Conservation (phyloP, 1,140 invertebrate genomes). For the Drosophila pruinosa region DNA sequence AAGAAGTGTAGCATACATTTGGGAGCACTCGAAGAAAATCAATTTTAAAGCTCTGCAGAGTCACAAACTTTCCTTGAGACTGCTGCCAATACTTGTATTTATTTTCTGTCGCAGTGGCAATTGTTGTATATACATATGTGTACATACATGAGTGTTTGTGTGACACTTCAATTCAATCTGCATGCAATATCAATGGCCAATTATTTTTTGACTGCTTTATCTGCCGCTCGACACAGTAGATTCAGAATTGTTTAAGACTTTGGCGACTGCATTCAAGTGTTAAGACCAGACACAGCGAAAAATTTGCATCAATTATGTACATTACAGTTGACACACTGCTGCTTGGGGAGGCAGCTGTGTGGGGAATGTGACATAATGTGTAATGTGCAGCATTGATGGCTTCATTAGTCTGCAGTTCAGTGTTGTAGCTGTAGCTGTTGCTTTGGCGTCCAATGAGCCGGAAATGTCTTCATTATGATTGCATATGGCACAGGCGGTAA, state of each 20-base stretch:
- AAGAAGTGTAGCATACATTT: constrained; percentile 51
- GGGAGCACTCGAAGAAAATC: constrained; percentile 67
- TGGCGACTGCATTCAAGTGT: constrained; percentile 23
- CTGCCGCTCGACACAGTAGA: not conserved
- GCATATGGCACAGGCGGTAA: constrained; percentile 50
- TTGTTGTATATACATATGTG: no score
- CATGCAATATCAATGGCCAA: constrained; percentile 59
- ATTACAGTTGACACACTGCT: constrained; percentile 2
- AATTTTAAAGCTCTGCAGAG: constrained; percentile 56
- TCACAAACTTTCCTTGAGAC: constrained; percentile 4
- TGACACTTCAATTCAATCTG: constrained; percentile 50
- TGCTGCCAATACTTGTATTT: constrained; percentile 33
- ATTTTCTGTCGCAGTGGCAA: constrained; percentile 48
- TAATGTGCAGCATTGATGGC: constrained; percentile 46
- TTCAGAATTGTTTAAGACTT: not conserved
- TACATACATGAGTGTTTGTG: no score
- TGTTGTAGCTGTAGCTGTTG: constrained; percentile 20
- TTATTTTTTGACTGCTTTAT: constrained; percentile 30
- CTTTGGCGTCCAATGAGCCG: constrained; percentile 66
- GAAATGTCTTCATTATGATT: constrained; percentile 79
- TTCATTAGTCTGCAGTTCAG: constrained; percentile 52
- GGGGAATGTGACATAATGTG: no score
- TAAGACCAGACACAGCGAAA: constrained; percentile 6
- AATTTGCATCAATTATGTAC: constrained; percentile 43
- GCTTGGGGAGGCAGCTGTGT: no score